Evolutionary conservation across 2,113 vertebrate genomes (phyloP), one percentile per base, ranked within the genome.

Genomic region (Saguinus imperator): DNA sequence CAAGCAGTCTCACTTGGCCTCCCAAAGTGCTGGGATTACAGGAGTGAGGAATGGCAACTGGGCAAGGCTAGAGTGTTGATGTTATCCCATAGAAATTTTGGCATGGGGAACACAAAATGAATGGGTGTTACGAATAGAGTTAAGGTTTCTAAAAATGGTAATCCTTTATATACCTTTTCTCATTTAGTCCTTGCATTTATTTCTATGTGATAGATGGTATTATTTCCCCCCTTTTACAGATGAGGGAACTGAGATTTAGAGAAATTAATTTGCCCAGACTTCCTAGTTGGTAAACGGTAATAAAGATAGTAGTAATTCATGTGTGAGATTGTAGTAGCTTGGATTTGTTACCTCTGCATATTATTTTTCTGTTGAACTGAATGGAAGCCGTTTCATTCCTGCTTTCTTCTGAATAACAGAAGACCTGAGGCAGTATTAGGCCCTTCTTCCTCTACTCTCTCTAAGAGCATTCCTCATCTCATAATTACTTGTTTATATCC

Each of bases 341-440:
- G 72, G 76, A 23, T 45, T 95, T 91, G 27, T 43, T 82, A 91
- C 82, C 29, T 76, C 75, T 90, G 76, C 52, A 43, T 87, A 50
- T 61, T 82, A 50, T 90, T 87, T 58, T 55, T 94, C 64, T 29
- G 9, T 92, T 92, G 80, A 92, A 84, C 40, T 89, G 25, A 89
- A 80, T 48, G 76, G n/a, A 91, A 90, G 29, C 48, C 43, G 45
- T 83, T 87, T 88, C 64, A 25, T 91, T 68, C 61, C 21, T 85
- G 32, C 37, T 91, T 86, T 87, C 50, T 94, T 95, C 23, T 87
- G 23, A 23, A 48, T 95, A 64, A 13, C 14, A 48, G 13, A 83
- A 87, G 14, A 70, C 11, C 32, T 68, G 64, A 61, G 43, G 40
- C 52, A 91, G 21, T 81, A 13, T 91, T 87, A 79, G 73, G 40